Base-by-base conservation (phyloP, 2,888 invertebrate species). In the Pristionchus arcanus region DNA sequence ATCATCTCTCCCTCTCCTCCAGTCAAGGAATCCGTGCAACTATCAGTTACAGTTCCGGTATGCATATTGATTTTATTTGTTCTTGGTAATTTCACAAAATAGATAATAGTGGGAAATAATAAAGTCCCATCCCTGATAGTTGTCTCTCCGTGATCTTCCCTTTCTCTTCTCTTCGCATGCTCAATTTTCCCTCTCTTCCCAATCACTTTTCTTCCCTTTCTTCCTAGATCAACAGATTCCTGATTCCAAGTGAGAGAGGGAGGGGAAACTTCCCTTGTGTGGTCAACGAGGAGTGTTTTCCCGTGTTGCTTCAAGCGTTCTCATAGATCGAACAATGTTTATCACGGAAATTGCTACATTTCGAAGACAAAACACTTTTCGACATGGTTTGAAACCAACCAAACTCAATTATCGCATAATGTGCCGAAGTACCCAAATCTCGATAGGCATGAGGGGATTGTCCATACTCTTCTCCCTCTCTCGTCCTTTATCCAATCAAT, bases 211-310 rank as follows among this genome's bases (percentile, higher is more conserved):
- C 53, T 55, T 59, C 84, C 28, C 31, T 55, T 83, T 55, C 55
- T 63, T 55, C 83, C 83, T 55, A 28, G 53, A 63, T 63, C 59
- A 59, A 55, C 84, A 84, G 84, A 84, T 84, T 63, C 84, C 81
- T 81, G n/a, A 42, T 42, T 81, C 81, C 49, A 28, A 37, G 42
- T 21, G 34, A 34, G 74, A 21, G 74, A 37, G 34, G 16, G 71
- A 71, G 19, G 34, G 25, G 21, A 21, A 77, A 81, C 49, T 53
- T 81, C 49, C 37, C 81, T 53, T 81, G n/a, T 81, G n/a, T 81
- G 81, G 34, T 81, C 81, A 49, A 15, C 81, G 49, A 31, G 31
- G 28, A 34, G 15, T 28, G n/a, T 42, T 81, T 25, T 49, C 53
- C 81, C 28, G n/a, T 81, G 81, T 81, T 74, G 31, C n/a, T 63